A percentile compares a stretch with the other conserved stretches of the same genome.
phyloP scores from a whole-genome alignment of 2,888 invertebrate species.

The Lasioglossum pauxillum region DNA sequence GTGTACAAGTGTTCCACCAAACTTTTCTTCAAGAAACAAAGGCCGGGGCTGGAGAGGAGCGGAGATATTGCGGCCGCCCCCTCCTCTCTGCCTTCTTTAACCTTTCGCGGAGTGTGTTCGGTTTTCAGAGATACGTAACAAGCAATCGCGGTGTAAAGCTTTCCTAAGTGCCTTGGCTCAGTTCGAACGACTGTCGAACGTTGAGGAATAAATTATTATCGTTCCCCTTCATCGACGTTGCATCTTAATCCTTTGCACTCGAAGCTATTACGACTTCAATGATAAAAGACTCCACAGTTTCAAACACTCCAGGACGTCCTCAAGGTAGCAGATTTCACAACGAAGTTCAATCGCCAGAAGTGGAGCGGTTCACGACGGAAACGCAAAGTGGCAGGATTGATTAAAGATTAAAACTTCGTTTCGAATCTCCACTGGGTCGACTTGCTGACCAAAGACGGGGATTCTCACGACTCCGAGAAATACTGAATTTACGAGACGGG shows the following conservation, averaged over 20 bases:
- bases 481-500: conserved; percentile 28
- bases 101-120: conserved; percentile 12
- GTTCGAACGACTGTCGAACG: not conserved
- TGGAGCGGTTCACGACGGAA: not conserved
- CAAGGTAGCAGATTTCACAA: not conserved
- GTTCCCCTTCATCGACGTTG: not conserved
- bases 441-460: not conserved
- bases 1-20: conserved; percentile 68
- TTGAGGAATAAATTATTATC: not conserved
- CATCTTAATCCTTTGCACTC: not conserved
- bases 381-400: not conserved
- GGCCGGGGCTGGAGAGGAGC: conserved; percentile 28
- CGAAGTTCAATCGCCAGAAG: not conserved
- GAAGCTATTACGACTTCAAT: not conserved
- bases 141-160: not conserved
- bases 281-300: not conserved
- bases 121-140: conserved; percentile 28
- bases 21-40: conserved; percentile 59
- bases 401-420: conserved; percentile 1
- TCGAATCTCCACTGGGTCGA: not conserved
- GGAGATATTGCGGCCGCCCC: conserved; percentile 53
- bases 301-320: not conserved
- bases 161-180: not conserved
- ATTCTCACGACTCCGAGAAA: conserved; percentile 38
- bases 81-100: conserved; percentile 32